phyloP scores from a whole-genome alignment of 2,113 vertebrate species.

The Amblyornis subalaris region DNA sequence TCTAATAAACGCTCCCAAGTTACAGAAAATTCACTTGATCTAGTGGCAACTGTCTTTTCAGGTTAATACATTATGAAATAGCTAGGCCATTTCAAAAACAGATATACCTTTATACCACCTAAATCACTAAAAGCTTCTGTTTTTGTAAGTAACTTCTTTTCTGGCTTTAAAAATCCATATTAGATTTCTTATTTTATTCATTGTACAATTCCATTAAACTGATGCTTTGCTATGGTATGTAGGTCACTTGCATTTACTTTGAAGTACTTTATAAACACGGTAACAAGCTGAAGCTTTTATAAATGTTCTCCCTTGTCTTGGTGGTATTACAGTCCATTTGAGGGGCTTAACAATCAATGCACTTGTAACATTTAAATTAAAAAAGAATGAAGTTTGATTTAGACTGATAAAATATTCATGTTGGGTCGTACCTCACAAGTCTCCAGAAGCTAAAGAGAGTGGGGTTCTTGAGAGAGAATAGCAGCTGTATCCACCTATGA shows the following conservation, averaged over 20 bases:
- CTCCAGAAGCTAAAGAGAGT: background rate
- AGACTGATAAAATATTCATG: background rate
- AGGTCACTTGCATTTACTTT: background rate
- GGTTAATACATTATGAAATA: background rate
- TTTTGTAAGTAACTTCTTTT: background rate
- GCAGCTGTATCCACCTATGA: background rate
- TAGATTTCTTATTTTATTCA: background rate
- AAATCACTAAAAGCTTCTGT: background rate
- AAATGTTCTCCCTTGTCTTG: background rate
- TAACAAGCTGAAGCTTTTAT: background rate
- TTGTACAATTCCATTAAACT: background rate
- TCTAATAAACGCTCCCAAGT: background rate
- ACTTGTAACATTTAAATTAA: background rate
- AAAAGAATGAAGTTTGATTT: background rate
- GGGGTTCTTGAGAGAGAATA: background rate
- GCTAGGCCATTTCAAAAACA: background rate
- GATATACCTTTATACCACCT: background rate
- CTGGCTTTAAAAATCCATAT: background rate
- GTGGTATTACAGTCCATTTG: background rate
- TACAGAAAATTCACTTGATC: background rate
- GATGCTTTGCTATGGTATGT: background rate
- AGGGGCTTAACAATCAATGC: background rate
- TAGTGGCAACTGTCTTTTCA: background rate
- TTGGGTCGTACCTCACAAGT: background rate
- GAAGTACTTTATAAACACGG: background rate